phyloP scores from a whole-genome alignment of 92 coral and sea anemone species.

The Umimayanthus chanpuru region DNA sequence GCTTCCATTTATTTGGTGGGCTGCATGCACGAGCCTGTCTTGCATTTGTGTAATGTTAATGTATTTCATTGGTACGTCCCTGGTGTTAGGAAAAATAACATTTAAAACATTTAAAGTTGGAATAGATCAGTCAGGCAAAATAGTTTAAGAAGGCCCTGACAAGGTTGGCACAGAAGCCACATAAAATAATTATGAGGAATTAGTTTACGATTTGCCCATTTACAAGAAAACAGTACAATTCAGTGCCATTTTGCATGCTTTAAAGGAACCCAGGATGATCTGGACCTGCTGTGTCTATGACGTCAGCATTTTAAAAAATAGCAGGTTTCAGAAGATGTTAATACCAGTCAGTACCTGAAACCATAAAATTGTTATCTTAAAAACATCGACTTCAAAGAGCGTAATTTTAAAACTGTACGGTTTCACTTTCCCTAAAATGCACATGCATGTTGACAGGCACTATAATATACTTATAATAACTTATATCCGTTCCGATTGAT shows the following conservation, averaged over 20 bases:
- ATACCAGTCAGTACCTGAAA: neutral
- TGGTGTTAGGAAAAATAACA: neutral
- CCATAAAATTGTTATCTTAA: neutral
- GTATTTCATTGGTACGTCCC: slow-evolving; percentile 4
- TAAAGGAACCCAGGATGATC: neutral
- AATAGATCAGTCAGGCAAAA: neutral
- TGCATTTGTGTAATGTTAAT: slow-evolving; percentile 2
- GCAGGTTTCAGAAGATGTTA: no score
- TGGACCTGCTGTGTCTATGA: neutral
- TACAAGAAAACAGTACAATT: slow-evolving; percentile 12
- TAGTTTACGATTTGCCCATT: neutral
- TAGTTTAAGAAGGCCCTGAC: neutral
- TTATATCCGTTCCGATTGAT: neutral
- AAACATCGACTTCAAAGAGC: neutral
- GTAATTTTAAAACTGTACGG: neutral
- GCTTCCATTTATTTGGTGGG: slow-evolving; percentile 1
- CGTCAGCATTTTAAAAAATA: neutral
- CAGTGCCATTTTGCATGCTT: neutral
- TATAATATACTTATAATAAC: neutral
- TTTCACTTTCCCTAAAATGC: neutral
- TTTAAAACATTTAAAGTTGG: neutral
- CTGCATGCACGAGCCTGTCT: slow-evolving; percentile 4
- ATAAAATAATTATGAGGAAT: neutral
- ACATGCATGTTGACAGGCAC: slow-evolving; percentile 5
- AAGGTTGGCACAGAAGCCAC: neutral